Conservation (phyloP, 2,113 vertebrate species). For the Lamprotornis superbus region DNA sequence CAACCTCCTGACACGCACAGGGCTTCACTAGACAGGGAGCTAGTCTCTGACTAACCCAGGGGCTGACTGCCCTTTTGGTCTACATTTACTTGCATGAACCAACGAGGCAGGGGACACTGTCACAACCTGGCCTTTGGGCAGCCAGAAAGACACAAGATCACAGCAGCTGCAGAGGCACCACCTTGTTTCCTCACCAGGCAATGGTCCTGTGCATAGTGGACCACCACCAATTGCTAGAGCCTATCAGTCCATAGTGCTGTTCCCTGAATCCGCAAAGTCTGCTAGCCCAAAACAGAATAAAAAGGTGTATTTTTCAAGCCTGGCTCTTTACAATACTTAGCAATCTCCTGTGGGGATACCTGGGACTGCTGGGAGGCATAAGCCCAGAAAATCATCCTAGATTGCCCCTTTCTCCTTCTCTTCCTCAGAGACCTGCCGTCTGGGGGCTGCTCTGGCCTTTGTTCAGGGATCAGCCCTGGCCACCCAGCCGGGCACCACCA, state of each 20-base stretch:
- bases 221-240: background rate
- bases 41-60: background rate
- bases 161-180: background rate
- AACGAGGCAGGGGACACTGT: rapidly evolving
- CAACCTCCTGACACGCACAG: rapidly evolving
- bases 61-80: background rate
- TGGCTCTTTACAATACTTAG: background rate
- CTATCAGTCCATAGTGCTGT: background rate
- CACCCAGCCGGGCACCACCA: background rate
- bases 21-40: background rate
- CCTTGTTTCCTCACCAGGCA: background rate
- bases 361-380: background rate
- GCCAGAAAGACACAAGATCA: background rate
- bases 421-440: rapidly evolving
- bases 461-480: background rate
- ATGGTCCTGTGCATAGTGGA: rapidly evolving
- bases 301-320: background rate
- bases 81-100: background rate
- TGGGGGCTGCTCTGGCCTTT: background rate
- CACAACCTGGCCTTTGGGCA: background rate
- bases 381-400: background rate
- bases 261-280: background rate
- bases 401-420: background rate
- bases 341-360: background rate
- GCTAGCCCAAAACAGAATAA: background rate